Percentiles rank a stretch among this genome's conserved stretches.
Conservation (phyloP, 2,888 invertebrate species). For the Lochmaea crataegi region DNA sequence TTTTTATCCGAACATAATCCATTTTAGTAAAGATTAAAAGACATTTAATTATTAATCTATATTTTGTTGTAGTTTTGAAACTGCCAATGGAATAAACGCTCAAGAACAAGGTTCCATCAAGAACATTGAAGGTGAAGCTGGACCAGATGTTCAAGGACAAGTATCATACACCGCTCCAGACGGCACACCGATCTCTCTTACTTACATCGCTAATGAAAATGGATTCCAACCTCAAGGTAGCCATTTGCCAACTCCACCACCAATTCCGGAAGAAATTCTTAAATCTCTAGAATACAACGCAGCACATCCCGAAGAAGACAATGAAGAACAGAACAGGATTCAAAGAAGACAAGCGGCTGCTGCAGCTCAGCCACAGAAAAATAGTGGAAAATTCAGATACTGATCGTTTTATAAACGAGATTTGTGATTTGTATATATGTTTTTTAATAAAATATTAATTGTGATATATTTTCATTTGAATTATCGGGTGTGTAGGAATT, state of each 20-base stretch:
- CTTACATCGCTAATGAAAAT: conserved; percentile 77
- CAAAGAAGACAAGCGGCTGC: conserved; percentile 22
- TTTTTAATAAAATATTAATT: background rate
- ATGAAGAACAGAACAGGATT: conserved; percentile 48
- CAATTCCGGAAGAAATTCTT: conserved; percentile 80
- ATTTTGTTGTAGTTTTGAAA: conserved; percentile 69
- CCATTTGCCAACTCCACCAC: conserved; percentile 83
- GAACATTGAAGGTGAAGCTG: conserved; percentile 60
- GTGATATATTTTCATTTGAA: background rate
- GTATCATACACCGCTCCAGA: conserved; percentile 77
- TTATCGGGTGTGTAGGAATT: background rate
- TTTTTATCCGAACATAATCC: background rate
- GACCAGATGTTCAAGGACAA: conserved; percentile 71
- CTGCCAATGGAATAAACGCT: conserved; percentile 78
- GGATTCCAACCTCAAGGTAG: conserved; percentile 78
- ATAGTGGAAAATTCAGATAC: background rate
- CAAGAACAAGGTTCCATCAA: conserved; percentile 70
- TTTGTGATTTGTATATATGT: background rate
- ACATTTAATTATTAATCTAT: conserved; percentile 5
- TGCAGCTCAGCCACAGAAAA: background rate
- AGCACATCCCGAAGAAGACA: conserved; percentile 63
- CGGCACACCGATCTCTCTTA: conserved; percentile 72
- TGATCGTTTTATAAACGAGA: background rate
- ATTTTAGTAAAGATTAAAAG: too few species aligned
- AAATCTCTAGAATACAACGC: conserved; percentile 75